Percentiles rank a stretch among this genome's conserved stretches.
Evolutionary conservation across 2,797 vertebrate species (phyloP).

Genomic region (Limosa lapponica): DNA sequence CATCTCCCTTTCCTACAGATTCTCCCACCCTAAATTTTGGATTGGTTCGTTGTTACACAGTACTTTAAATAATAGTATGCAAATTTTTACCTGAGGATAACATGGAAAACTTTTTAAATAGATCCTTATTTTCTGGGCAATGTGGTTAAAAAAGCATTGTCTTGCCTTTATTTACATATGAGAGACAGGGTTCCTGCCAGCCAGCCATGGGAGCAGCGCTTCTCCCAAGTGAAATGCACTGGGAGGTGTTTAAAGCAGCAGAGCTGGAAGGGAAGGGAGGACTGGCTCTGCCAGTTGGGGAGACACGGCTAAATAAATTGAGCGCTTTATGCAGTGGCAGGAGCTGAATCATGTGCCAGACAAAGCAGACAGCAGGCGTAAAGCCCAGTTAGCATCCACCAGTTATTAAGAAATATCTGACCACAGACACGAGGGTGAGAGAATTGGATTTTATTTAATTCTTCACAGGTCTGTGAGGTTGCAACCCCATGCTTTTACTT

Average conservation of each 20-base stretch:
- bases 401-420: not conserved
- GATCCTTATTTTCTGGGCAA: not conserved
- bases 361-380: not conserved
- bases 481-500: not conserved
- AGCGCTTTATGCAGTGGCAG: not conserved
- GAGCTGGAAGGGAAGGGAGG: not conserved
- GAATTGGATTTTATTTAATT: not conserved
- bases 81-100: not conserved
- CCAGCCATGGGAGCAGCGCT: not conserved
- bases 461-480: not conserved
- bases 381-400: not conserved
- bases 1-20: not conserved
- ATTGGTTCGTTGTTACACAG: not conserved
- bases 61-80: not conserved
- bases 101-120: not conserved
- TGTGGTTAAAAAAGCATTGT: not conserved
- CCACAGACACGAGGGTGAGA: not conserved
- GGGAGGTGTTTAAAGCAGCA: not conserved
- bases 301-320: not conserved
- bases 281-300: not conserved
- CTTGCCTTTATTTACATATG: not conserved
- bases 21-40: not conserved
- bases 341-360: conserved; percentile 12
- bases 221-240: not conserved
- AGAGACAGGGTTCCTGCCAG: not conserved